Evolutionary conservation across 2,113 vertebrate genomes (phyloP).

Genomic region (Stegostoma tigrinum): DNA sequence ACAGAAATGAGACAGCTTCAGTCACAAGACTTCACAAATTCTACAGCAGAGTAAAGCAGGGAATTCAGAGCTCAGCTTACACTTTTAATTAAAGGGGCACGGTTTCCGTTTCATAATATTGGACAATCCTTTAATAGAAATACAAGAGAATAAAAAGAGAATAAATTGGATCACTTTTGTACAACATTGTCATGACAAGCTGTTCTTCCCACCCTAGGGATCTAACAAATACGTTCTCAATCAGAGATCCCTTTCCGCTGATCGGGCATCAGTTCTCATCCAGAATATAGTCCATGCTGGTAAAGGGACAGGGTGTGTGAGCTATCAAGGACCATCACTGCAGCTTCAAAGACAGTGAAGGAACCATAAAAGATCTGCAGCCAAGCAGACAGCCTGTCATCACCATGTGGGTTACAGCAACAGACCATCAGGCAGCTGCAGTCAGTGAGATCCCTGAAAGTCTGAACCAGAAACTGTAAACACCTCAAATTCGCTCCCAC

Average conservation of each 20-base stretch:
- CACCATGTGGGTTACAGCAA: background rate
- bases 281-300: background rate
- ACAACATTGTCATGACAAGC: background rate
- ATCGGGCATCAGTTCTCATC: background rate
- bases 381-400: background rate
- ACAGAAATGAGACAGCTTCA: background rate
- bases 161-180: background rate
- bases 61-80: background rate
- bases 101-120: background rate
- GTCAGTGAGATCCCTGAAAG: background rate
- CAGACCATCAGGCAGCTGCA: background rate
- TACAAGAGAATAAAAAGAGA: background rate
- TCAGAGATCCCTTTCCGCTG: background rate
- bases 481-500: background rate
- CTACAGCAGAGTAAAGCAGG: background rate
- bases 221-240: background rate
- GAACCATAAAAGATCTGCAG: background rate
- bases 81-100: background rate
- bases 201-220: background rate
- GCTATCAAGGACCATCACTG: background rate
- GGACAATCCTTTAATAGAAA: background rate
- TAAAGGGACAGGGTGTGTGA: background rate
- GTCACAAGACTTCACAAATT: background rate
- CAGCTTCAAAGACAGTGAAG: background rate
- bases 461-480: background rate